phyloP scores from a whole-genome alignment of 2,888 invertebrate genomes.

The Sinhomidia bicolor region DNA sequence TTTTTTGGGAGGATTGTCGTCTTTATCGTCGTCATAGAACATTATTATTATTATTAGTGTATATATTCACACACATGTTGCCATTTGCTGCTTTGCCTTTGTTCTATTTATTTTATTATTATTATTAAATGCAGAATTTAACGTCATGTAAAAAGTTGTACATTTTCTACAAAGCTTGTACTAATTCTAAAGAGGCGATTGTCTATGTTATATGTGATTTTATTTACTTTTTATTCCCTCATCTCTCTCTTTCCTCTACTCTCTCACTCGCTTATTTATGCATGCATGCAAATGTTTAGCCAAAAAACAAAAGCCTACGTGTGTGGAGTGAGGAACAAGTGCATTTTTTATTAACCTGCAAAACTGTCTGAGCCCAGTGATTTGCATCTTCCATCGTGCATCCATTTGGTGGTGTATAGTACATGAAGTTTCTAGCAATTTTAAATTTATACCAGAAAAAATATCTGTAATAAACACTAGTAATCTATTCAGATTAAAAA shows the following conservation, averaged over 20 bases:
- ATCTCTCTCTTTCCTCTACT: too few species aligned
- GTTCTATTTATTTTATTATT: neutral
- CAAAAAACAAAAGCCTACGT: neutral
- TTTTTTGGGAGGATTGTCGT: neutral
- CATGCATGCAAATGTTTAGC: neutral
- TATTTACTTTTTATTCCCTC: neutral
- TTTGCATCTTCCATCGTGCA: neutral
- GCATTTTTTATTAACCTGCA: neutral
- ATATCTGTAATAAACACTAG: neutral
- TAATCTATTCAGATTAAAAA: conserved; percentile 18
- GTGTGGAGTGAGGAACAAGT: neutral
- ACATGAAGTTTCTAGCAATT: neutral
- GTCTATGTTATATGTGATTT: too few species aligned
- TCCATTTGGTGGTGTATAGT: neutral
- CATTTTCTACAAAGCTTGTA: neutral
- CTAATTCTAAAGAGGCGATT: neutral
- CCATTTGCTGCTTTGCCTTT: too few species aligned
- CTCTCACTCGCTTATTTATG: neutral
- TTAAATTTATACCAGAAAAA: neutral
- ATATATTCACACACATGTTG: too few species aligned
- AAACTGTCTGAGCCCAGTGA: neutral
- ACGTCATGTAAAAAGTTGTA: neutral
- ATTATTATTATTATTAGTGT: too few species aligned
- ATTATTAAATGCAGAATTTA: neutral
- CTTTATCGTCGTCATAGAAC: too few species aligned